These are phyloP conservation scores for Pipistrellus kuhlii DNA, from an alignment of 2,797 vertebrate species.

Conservation along the genomic window DNA sequence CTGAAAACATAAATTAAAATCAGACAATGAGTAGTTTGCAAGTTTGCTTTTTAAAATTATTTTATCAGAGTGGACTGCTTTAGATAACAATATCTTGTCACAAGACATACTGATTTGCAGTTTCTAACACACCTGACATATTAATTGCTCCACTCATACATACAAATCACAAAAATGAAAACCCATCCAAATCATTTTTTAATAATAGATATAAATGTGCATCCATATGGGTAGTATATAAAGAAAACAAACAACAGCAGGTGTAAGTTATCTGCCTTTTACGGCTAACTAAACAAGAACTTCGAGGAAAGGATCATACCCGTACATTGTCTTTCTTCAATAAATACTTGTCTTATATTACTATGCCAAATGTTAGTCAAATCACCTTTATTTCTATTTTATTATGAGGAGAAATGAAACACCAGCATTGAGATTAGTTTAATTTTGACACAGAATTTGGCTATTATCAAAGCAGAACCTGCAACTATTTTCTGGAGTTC, in stretches of 20 bases:
- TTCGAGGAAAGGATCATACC: neutral
- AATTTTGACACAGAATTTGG: slow-evolving; percentile 21
- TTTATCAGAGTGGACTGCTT: neutral
- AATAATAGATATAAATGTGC: neutral
- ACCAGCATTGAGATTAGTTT: slow-evolving; percentile 11
- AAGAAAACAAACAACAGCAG: neutral
- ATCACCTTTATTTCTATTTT: slow-evolving; percentile 11
- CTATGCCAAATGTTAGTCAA: neutral
- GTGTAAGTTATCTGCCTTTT: slow-evolving; percentile 6
- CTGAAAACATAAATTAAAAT: slow-evolving; percentile 80
- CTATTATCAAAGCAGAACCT: neutral
- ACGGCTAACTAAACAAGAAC: neutral
- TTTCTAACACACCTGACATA: neutral
- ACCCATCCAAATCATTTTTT: neutral
- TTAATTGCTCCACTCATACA: neutral
- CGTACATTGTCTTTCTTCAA: neutral
- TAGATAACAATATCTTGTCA: neutral
- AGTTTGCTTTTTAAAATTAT: slow-evolving; percentile 20
- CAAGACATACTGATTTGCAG: neutral
- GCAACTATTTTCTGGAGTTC: neutral
- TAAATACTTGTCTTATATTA: slow-evolving; percentile 37
- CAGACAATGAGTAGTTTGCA: slow-evolving; percentile 22
- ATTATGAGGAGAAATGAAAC: slow-evolving; percentile 6
- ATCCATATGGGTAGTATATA: neutral
- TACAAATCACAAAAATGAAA: slow-evolving; percentile 6